These are phyloP conservation scores for Leucosticte australis DNA, from an alignment of 2,113 vertebrate species.

Conservation along the genomic window DNA sequence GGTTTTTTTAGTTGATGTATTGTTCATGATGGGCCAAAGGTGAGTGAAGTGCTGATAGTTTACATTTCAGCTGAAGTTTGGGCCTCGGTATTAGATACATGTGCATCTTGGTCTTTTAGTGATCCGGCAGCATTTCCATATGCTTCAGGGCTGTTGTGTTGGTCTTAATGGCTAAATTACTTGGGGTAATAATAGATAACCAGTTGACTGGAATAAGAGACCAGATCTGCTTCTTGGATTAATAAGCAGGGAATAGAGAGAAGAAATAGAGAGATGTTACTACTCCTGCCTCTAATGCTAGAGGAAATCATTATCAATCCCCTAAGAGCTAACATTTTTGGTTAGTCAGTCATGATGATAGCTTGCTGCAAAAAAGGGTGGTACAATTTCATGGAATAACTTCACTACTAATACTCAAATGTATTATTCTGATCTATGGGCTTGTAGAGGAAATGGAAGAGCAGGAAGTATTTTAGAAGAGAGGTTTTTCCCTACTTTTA, in stretches of 20 bases:
- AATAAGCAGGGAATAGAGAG: neutral
- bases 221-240: neutral
- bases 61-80: neutral
- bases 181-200: constrained; percentile 5
- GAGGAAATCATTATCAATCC: neutral
- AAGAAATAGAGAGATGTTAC: neutral
- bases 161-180: constrained; percentile 17
- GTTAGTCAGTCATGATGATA: constrained; percentile 11
- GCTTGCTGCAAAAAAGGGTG: constrained; percentile 18
- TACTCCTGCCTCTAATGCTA: neutral
- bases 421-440: neutral
- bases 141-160: neutral
- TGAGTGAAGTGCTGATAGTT: neutral
- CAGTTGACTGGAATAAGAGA: neutral
- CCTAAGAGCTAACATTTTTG: constrained; percentile 11
- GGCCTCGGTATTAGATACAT: neutral
- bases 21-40: neutral
- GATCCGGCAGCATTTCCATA: neutral
- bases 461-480: neutral
- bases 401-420: neutral
- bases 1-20: neutral
- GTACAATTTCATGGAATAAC: neutral
- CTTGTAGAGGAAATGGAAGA: neutral
- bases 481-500: neutral
- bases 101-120: neutral